A percentile compares a stretch with the other conserved stretches of the same genome.
These are phyloP conservation scores for Spinibarbus caldwelli DNA, from an alignment of 2,797 vertebrate species.

Conservation along the genomic window DNA sequence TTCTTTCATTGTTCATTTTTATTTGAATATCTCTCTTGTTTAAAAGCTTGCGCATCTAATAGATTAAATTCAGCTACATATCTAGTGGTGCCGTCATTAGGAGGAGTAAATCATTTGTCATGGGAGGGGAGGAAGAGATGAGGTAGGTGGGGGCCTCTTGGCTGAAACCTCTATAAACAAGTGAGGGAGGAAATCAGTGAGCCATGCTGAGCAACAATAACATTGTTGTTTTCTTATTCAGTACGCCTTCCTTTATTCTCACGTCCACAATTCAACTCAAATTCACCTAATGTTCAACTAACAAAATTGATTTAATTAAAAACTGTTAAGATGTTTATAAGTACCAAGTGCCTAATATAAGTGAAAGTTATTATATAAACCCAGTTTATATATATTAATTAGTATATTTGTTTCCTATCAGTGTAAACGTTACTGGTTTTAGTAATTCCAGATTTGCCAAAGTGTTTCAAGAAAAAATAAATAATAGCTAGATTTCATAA, in stretches of 20 bases:
- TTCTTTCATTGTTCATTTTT: background rate
- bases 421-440: background rate
- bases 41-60: background rate
- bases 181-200: slow-evolving; percentile 39
- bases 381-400: background rate
- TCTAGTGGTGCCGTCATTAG: slow-evolving; percentile 18
- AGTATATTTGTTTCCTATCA: background rate
- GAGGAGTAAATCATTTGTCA: slow-evolving; percentile 39
- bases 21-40: background rate
- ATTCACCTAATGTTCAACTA: background rate
- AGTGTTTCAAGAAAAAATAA: background rate
- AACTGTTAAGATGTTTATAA: background rate
- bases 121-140: slow-evolving; percentile 20
- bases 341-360: background rate
- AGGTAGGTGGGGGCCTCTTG: slow-evolving; percentile 19
- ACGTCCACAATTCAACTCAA: background rate
- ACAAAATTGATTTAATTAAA: background rate
- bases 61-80: background rate
- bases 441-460: too few relatives aligned
- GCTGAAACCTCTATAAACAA: slow-evolving; percentile 49
- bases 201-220: slow-evolving; percentile 44
- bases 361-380: background rate
- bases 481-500: background rate
- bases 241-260: slow-evolving; percentile 15
- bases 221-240: slow-evolving; percentile 35